A percentile compares a stretch with the other conserved stretches of the same genome.
Conservation (phyloP, 2,797 vertebrate species). For the Todus mexicanus region DNA sequence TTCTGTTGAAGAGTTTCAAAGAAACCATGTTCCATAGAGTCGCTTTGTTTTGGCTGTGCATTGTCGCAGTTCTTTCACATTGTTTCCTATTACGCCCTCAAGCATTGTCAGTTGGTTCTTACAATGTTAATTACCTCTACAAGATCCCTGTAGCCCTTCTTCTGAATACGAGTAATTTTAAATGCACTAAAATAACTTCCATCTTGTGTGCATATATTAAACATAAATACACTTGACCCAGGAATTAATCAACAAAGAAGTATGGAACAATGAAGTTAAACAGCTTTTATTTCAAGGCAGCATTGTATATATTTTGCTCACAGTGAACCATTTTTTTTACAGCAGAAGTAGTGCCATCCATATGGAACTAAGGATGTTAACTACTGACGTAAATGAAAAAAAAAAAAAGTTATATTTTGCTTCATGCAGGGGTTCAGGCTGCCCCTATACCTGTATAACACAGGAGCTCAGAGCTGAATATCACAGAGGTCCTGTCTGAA, state of each 20-base stretch:
- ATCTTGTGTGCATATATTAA: neutral
- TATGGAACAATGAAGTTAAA: neutral
- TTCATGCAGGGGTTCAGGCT: neutral
- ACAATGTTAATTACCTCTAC: neutral
- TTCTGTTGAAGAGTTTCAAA: neutral
- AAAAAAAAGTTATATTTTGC: no score
- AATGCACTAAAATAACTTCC: neutral
- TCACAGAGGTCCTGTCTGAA: neutral
- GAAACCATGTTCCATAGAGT: neutral
- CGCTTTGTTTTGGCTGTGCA: neutral
- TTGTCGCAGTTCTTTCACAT: neutral
- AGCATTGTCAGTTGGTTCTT: neutral
- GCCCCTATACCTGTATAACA: neutral
- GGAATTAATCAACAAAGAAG: neutral
- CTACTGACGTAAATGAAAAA: neutral
- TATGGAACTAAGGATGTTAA: neutral
- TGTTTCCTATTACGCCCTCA: neutral
- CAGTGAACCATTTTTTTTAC: neutral
- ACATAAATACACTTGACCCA: slow-evolving; percentile 15
- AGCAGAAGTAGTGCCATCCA: neutral
- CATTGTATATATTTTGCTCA: neutral
- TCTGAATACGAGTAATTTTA: neutral
- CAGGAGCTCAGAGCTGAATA: neutral
- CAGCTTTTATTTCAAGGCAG: neutral
- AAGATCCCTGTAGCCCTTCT: neutral